Base-by-base conservation (phyloP, 1,140 invertebrate species). In the Maconellicoccus hirsutus region DNA sequence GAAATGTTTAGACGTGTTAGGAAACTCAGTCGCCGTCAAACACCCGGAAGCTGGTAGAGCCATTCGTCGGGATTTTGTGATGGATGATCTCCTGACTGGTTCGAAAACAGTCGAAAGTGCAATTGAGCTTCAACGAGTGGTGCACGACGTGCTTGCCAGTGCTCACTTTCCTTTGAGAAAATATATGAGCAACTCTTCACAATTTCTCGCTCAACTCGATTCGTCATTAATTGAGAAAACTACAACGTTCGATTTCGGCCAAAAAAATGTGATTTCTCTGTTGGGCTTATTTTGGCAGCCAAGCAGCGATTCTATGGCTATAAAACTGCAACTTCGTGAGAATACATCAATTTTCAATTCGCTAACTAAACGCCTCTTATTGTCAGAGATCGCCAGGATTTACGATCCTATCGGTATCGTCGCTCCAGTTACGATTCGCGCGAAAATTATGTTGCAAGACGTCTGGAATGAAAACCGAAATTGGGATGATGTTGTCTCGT, bases 1-100 rank as follows among this genome's bases (percentile, higher is more conserved):
- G 22, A 71, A 74, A 70, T 75, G 74, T 14, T 66, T 82, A 12
- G 75, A 76, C 33, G 12, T 1, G 10, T 23, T 72, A 0, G 66
- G 22, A 0, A 21, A 70, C 6, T 61, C 33, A 1, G 12, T 14
- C 7, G 39, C n/a, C 22, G 21, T 12, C 19, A 3, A 19, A 25
- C 42, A n/a, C 29, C 26, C 66, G 12, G 0, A 23, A 8, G 66
- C 71, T 0, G 12, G 38, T 7, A 0, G 16, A 0, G 66, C 71
- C 1, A 16, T 72, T n/a, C 0, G n/a, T 19, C 4, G 16, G 3
- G 71, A 72, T 59, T 52, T 59, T 10, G 25, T 69, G 1, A 70
- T 72, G 22, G 66, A 72, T 23, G 63, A 72, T 7, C 52, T 69
- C n/a, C 25, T 72, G 10, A 69, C 61, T 0, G 38, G 71, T n/a